Percentiles rank a stretch among this genome's conserved stretches.
phyloP scores from a whole-genome alignment of 2,888 invertebrate species.

The Drosophila multiciliata region DNA sequence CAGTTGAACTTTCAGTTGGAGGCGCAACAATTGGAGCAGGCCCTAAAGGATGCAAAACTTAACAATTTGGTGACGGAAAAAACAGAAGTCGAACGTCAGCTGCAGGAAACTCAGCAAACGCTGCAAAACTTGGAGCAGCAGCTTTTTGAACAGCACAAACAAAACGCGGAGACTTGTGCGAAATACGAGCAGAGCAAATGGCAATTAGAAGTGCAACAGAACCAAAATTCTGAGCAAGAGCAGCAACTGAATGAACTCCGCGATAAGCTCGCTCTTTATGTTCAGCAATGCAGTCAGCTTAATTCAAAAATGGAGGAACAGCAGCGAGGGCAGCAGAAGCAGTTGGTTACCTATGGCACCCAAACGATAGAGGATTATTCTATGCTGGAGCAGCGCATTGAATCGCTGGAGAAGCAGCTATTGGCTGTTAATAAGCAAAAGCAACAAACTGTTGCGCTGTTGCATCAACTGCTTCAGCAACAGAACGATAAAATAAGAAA shows the following conservation, averaged over 20 bases:
- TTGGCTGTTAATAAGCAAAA: slow-evolving; percentile 51
- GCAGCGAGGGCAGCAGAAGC: slow-evolving; percentile 3
- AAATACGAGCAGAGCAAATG: slow-evolving; percentile 71
- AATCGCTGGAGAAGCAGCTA: slow-evolving; percentile 57
- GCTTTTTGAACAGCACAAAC: slow-evolving; percentile 60
- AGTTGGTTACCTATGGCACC: slow-evolving; percentile 4
- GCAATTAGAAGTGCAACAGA: slow-evolving; percentile 65
- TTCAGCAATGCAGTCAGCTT: slow-evolving; percentile 57
- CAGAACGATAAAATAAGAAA: slow-evolving; percentile 77
- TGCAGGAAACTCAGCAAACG: slow-evolving; percentile 40
- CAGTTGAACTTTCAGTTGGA: slow-evolving; percentile 66
- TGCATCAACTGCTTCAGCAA: slow-evolving; percentile 70
- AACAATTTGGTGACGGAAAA: slow-evolving; percentile 58
- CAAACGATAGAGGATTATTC: slow-evolving; percentile 24
- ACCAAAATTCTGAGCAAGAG: slow-evolving; percentile 55
- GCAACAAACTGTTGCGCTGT: slow-evolving; percentile 62
- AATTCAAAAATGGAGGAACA: slow-evolving; percentile 37
- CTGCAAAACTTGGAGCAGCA: slow-evolving; percentile 57
- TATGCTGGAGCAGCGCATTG: slow-evolving; percentile 53
- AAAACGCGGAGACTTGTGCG: slow-evolving; percentile 68
- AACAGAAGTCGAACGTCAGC: slow-evolving; percentile 18
- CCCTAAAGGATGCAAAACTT: slow-evolving; percentile 65
- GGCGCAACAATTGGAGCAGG: slow-evolving; percentile 67
- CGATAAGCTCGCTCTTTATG: slow-evolving; percentile 58
- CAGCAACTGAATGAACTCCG: slow-evolving; percentile 63